Percentiles rank a stretch among this genome's conserved stretches.
Evolutionary conservation across 2,797 vertebrate species (phyloP).

Genomic region (Leuciscus waleckii): DNA sequence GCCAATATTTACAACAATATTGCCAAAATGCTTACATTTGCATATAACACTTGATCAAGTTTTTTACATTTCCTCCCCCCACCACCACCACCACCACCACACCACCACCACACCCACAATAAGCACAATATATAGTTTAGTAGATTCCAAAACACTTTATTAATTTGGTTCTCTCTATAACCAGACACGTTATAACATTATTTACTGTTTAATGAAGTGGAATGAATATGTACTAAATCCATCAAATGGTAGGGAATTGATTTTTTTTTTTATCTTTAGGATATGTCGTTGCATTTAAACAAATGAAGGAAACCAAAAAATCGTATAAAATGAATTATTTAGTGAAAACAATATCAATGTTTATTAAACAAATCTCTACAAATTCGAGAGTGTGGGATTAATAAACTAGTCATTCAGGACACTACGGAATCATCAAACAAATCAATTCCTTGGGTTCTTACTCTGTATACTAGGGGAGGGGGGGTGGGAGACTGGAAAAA

Average conservation of each 20-base stretch:
- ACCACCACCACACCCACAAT: too few species aligned
- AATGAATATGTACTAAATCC: constrained; percentile 22
- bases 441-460: constrained; percentile 10
- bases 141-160: constrained; percentile 29
- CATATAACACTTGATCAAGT: background rate
- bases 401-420: background rate
- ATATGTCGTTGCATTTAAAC: background rate
- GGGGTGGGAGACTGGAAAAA: too few species aligned
- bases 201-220: background rate
- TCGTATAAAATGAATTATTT: background rate
- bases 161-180: background rate
- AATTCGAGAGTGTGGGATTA: background rate
- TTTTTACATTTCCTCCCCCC: background rate
- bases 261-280: background rate
- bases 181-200: background rate
- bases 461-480: background rate
- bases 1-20: background rate
- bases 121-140: background rate
- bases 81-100: too few species aligned
- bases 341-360: background rate
- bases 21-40: background rate
- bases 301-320: constrained; percentile 11
- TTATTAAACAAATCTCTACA: constrained; percentile 1
- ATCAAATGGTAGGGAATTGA: background rate
- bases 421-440: constrained; percentile 1